phyloP scores from a whole-genome alignment of 2,888 invertebrate species.

The Drosophila maculinotata region DNA sequence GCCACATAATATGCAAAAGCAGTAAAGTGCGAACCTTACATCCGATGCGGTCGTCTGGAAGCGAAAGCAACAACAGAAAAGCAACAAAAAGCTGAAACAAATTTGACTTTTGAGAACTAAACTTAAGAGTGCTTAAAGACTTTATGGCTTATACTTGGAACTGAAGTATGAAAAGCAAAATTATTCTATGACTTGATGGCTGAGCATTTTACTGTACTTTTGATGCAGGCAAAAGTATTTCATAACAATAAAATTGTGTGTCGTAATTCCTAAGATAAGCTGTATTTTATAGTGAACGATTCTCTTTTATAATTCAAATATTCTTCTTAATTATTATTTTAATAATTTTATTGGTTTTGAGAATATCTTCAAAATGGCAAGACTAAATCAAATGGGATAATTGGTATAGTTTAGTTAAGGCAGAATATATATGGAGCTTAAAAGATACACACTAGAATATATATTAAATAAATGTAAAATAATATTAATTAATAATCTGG shows the following conservation, averaged over 20 bases:
- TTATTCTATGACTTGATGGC: conserved; percentile 5
- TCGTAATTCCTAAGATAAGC: conserved; percentile 6
- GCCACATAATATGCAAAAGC: conserved; percentile 18
- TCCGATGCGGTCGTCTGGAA: conserved; percentile 33
- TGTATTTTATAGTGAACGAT: not conserved
- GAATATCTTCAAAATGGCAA: no score
- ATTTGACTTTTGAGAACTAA: conserved; percentile 15
- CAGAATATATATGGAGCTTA: not conserved
- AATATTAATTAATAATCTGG: not conserved
- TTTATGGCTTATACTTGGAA: conserved; percentile 17
- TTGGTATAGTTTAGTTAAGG: no score
- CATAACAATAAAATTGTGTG: not conserved
- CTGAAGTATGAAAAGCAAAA: conserved; percentile 3
- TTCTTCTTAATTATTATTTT: no score
- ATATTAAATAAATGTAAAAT: no score
- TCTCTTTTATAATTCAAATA: no score
- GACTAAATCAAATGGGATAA: no score
- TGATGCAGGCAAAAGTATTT: conserved; percentile 1
- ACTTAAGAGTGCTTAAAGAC: conserved; percentile 32
- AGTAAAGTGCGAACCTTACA: conserved; percentile 42
- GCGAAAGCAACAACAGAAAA: conserved; percentile 5
- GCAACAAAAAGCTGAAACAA: conserved; percentile 17
- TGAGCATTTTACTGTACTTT: conserved; percentile 6
- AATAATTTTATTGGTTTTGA: no score
- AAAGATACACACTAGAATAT: no score